These are phyloP conservation scores for Drosophila lini DNA, from an alignment of 1,140 invertebrate species.

Conservation along the genomic window DNA sequence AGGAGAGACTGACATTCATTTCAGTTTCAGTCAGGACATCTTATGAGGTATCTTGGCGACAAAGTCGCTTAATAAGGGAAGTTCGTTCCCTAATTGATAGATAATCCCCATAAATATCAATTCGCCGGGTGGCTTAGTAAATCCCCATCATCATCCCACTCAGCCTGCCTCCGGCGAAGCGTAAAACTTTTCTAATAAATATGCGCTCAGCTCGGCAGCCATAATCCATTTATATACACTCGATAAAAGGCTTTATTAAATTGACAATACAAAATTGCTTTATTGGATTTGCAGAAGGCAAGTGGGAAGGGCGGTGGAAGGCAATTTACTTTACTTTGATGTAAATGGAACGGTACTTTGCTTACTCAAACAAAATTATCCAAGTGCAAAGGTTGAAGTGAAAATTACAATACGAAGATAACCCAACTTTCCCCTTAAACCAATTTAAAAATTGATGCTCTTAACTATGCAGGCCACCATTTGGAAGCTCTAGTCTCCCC, in stretches of 20 bases:
- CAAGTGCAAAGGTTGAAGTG: conserved; percentile 2
- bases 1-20: conserved; percentile 27
- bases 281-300: conserved; percentile 39
- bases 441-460: conserved; percentile 34
- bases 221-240: conserved; percentile 69
- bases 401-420: conserved; percentile 3
- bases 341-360: conserved; percentile 31
- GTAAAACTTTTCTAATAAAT: conserved; percentile 70
- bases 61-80: conserved; percentile 25
- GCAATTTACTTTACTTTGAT: conserved; percentile 51
- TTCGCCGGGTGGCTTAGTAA: conserved; percentile 5
- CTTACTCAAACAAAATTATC: conserved; percentile 40
- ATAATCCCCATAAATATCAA: conserved; percentile 59
- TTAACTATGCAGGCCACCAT: conserved; percentile 17
- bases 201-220: conserved; percentile 27
- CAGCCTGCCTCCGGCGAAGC: conserved; percentile 7
- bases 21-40: conserved; percentile 5
- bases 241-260: conserved; percentile 73
- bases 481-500: neutral
- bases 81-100: conserved; percentile 54
- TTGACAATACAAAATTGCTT: conserved; percentile 75
- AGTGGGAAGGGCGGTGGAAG: neutral
- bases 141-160: conserved; percentile 7
- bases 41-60: conserved; percentile 18
- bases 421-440: conserved; percentile 3